Conservation (phyloP, 2,888 invertebrate genomes). For the Lydus trimaculatus region DNA sequence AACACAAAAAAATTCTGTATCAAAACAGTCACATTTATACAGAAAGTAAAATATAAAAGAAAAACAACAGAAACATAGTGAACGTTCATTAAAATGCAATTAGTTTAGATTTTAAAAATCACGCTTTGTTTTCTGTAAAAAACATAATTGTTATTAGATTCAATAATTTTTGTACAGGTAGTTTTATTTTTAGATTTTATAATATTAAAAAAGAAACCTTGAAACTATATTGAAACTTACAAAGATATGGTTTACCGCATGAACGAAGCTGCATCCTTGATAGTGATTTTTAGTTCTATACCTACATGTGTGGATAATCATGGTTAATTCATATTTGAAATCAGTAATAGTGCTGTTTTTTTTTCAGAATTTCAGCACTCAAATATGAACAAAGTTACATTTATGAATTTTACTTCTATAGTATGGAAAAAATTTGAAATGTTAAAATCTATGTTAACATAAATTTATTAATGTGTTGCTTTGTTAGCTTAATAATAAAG, state of each 20-base stretch:
- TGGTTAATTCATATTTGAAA: neutral
- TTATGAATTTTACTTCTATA: too few relatives aligned
- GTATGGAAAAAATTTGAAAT: neutral
- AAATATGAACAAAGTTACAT: neutral
- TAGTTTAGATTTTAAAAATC: neutral
- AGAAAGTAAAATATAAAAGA: too few relatives aligned
- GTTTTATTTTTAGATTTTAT: neutral
- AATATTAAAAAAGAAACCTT: neutral
- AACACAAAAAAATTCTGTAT: too few relatives aligned
- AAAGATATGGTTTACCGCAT: conserved; percentile 1
- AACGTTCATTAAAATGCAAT: neutral
- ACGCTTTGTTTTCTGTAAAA: too few relatives aligned
- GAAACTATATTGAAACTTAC: neutral
- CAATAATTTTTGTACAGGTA: neutral
- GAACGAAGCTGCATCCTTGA: neutral
- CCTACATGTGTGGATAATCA: neutral
- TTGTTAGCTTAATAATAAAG: conserved; percentile 24
- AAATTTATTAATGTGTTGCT: conserved; percentile 17
- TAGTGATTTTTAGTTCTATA: neutral
- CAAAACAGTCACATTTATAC: too few relatives aligned
- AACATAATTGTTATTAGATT: too few relatives aligned
- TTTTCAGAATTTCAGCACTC: neutral
- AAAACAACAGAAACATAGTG: too few relatives aligned
- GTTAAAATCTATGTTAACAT: neutral
- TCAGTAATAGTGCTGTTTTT: neutral